Base-by-base conservation (phyloP, 2,888 invertebrate genomes). In the Cancer borealis region DNA sequence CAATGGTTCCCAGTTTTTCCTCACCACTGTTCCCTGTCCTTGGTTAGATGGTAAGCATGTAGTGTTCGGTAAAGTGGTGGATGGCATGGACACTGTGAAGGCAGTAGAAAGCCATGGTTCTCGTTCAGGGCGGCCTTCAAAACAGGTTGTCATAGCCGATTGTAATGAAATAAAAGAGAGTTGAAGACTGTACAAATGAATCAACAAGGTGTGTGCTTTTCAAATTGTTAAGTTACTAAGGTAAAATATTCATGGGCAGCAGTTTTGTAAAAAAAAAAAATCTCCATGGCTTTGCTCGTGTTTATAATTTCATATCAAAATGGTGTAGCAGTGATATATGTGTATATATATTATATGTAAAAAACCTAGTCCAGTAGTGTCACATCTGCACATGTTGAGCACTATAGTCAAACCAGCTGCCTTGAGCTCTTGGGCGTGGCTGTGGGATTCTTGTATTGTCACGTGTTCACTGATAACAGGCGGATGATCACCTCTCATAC, bases 1-100 rank as follows among this genome's bases (percentile, higher is more conserved):
- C n/a, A 95, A 95, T 93, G 95, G 95, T n/a, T 95, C 95, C 14
- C 95, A 95, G 91, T 95, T 95, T 73, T 95, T 95, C 92, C 66
- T 95, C 26, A 95, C 95, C 8, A 95, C 95, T 66, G 94, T 94
- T 17, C 91, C 93, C 0, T 92, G 92, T 45, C 92, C 94, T 30
- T 95, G 95, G 95, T 88, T 95, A 10, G 95, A 95, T 94, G 93
- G 92, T 54, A 91, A 92, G 21, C 95, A 95, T 92, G 95, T 95
- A 3, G 95, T 95, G 21, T 95, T 95, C 94, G 95, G 95, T 47
- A 87, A 91, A 26, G 95, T 95, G 17, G 92, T 94, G n/a, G 95
- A 95, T 79, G 95, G 95, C 26, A 95, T 95, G 95, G 94, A 95
- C 39, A 88, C 95, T 45, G 94, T 95, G 4, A 92, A 95, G 60